Evolutionary conservation across 2,797 vertebrate species (phyloP).

Genomic region (Chaenodraco wilsoni): DNA sequence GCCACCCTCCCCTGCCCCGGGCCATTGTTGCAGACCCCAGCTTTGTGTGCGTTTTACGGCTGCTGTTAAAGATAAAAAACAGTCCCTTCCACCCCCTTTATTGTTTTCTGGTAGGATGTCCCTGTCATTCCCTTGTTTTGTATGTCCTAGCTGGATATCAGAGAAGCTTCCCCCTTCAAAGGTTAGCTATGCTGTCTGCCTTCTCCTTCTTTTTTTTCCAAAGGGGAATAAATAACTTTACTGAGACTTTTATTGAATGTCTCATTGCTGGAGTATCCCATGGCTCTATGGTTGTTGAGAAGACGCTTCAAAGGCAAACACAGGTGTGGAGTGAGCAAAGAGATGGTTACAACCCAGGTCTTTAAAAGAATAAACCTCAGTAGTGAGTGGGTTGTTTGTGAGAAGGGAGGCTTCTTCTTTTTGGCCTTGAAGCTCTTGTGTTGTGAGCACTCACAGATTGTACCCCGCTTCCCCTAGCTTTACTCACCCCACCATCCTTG

Average conservation of each 20-base stretch:
- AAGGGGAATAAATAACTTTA: slow-evolving; percentile 83
- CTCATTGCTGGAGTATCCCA: slow-evolving; percentile 78
- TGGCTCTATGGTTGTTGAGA: slow-evolving; percentile 73
- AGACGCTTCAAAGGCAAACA: slow-evolving; percentile 81
- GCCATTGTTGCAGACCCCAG: slow-evolving; percentile 83
- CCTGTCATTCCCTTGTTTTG: slow-evolving; percentile 82
- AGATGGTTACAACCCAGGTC: slow-evolving; percentile 65
- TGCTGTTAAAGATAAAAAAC: slow-evolving; percentile 87
- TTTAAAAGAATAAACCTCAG: slow-evolving; percentile 70
- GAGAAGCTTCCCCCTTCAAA: slow-evolving; percentile 78
- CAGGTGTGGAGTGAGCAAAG: slow-evolving; percentile 78
- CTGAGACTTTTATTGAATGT: slow-evolving; percentile 79
- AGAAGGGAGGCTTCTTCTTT: slow-evolving; percentile 47
- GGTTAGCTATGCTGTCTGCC: slow-evolving; percentile 75
- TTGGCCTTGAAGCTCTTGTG: slow-evolving; percentile 58
- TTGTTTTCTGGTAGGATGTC: slow-evolving; percentile 85
- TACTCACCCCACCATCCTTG: slow-evolving; percentile 27
- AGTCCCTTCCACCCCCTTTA: slow-evolving; percentile 82
- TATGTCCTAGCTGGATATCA: slow-evolving; percentile 82
- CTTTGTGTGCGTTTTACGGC: slow-evolving; percentile 85
- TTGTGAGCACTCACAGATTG: slow-evolving; percentile 55
- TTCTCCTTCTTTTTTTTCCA: slow-evolving; percentile 65
- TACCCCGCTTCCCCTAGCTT: slow-evolving; percentile 35
- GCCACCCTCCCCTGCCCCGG: slow-evolving; percentile 71
- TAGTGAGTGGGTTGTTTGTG: slow-evolving; percentile 67